Percentiles rank a stretch among this genome's conserved stretches.
phyloP scores from a whole-genome alignment of 1,140 invertebrate genomes.

The Dryas iulia region DNA sequence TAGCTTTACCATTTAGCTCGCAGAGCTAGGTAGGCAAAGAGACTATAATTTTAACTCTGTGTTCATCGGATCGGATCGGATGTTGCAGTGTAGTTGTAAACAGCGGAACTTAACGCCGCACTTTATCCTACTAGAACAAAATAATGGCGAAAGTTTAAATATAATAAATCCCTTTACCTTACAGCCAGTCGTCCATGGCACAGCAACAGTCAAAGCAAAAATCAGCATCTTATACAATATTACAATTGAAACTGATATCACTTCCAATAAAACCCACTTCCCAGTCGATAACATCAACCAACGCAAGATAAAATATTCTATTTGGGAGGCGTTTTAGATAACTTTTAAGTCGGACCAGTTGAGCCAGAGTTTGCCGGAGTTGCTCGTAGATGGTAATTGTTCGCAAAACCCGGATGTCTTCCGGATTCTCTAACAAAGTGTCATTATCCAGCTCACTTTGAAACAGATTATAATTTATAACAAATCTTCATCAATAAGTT shows the following conservation, averaged over 20 bases:
- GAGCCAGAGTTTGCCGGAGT: conserved; percentile 26
- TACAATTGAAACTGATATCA: not conserved
- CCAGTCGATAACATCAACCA: not conserved
- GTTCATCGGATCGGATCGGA: no score
- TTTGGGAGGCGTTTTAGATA: conserved; percentile 37
- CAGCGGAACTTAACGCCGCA: not conserved
- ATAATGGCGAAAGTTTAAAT: not conserved
- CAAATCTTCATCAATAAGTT: conserved; percentile 1
- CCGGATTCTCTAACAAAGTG: conserved; percentile 1
- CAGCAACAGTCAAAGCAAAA: no score
- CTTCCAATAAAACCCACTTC: not conserved
- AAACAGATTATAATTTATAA: conserved; percentile 9
- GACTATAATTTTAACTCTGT: no score
- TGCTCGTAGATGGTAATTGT: conserved; percentile 24
- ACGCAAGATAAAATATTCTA: conserved; percentile 36
- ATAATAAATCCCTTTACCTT: no score
- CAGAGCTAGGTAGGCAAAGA: no score
- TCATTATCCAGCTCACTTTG: conserved; percentile 1
- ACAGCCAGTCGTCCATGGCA: not conserved
- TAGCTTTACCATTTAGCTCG: no score
- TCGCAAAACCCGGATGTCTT: conserved; percentile 8
- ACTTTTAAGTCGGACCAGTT: conserved; percentile 28
- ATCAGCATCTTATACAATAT: no score
- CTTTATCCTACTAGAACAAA: not conserved
- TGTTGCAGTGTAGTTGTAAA: no score